A percentile compares a stretch with the other conserved stretches of the same genome.
phyloP scores from a whole-genome alignment of 1,140 invertebrate species.

The Formica selysi region DNA sequence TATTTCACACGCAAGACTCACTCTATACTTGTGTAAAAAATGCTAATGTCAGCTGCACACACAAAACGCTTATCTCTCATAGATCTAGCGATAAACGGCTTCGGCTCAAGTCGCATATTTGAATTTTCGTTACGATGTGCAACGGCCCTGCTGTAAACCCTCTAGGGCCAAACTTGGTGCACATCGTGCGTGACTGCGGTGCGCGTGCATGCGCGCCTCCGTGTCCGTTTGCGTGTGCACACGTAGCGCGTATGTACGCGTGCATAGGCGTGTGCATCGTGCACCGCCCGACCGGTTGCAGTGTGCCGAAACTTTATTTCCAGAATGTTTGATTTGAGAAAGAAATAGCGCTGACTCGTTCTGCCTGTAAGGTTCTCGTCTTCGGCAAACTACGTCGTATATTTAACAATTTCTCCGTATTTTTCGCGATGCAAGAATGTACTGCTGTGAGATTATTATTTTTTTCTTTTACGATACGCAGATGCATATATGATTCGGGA shows the following conservation, averaged over 20 bases:
- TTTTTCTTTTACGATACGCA: neutral
- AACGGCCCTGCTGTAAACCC: slow-evolving; percentile 80
- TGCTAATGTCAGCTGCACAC: neutral
- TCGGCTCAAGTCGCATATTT: slow-evolving; percentile 62
- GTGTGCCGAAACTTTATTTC: slow-evolving; percentile 84
- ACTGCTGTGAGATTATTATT: neutral
- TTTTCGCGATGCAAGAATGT: slow-evolving; percentile 17
- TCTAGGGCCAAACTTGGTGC: slow-evolving; percentile 75
- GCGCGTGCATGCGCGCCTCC: slow-evolving; percentile 49
- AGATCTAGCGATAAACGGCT: slow-evolving; percentile 21
- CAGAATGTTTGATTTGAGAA: slow-evolving; percentile 85
- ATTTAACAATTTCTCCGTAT: slow-evolving; percentile 85
- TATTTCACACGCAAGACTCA: no score
- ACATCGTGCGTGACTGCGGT: slow-evolving; percentile 69
- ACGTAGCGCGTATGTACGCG: slow-evolving; percentile 60
- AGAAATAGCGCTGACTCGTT: slow-evolving; percentile 82
- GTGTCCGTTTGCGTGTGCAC: slow-evolving; percentile 58
- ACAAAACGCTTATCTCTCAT: neutral
- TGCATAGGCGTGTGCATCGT: slow-evolving; percentile 54
- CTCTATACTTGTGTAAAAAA: no score
- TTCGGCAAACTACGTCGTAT: slow-evolving; percentile 80
- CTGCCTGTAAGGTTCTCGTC: slow-evolving; percentile 71
- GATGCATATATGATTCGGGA: neutral
- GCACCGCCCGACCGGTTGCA: slow-evolving; percentile 47
- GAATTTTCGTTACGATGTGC: slow-evolving; percentile 75